Percentiles rank a stretch among this genome's conserved stretches.
Conservation (phyloP, 2,113 vertebrate genomes). For the Heptranchias perlo region DNA sequence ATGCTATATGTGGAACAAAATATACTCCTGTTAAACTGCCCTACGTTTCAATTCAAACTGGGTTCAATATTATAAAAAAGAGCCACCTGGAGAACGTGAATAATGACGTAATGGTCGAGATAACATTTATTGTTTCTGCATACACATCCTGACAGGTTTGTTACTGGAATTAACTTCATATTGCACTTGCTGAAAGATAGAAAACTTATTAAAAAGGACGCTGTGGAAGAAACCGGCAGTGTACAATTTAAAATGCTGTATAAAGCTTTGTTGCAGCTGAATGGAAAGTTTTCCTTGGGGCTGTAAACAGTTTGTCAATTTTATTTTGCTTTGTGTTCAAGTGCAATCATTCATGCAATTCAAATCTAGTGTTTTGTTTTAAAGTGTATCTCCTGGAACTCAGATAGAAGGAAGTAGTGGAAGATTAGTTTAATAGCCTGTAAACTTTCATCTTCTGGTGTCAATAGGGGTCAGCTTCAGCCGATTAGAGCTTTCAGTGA, state of each 20-base stretch:
- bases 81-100: neutral
- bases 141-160: neutral
- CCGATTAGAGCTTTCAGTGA: neutral
- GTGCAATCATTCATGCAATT: neutral
- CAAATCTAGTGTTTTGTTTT: neutral
- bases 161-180: neutral
- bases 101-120: neutral
- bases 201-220: neutral
- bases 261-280: neutral
- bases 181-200: neutral
- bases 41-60: neutral
- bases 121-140: neutral
- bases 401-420: neutral
- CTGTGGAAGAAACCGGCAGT: neutral
- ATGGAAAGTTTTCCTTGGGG: constrained; percentile 3
- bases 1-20: neutral
- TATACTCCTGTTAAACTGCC: neutral
- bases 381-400: neutral
- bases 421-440: constrained; percentile 1
- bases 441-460: neutral
- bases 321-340: neutral
- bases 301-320: neutral
- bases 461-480: neutral
- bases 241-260: neutral
- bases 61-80: neutral